Base-by-base conservation (phyloP, 2,888 invertebrate species). In the Agriopis aurantiaria region DNA sequence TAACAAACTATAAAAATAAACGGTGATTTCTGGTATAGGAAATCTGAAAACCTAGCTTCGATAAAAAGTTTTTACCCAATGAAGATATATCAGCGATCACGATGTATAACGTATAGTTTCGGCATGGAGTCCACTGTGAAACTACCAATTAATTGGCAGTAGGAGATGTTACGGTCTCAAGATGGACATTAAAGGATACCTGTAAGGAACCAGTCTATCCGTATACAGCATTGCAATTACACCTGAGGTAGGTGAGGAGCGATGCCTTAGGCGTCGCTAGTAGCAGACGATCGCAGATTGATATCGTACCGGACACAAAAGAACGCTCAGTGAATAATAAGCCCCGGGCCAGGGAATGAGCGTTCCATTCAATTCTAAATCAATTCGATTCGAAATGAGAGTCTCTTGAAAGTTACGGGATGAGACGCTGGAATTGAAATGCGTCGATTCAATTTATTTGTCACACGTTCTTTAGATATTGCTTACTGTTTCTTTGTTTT, bases 301-400 rank as follows among this genome's bases (percentile, higher is more conserved):
- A 91, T 92, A 91, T 91, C 89, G 88, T 81, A 80, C 82, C 81
- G 86, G 85, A 88, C 86, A 91, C 89, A 90, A 91, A 92, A 91
- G 89, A 88, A 90, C 89, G 87, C 81, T 85, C 82, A 84, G 84
- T 88, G 91, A 91, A 92, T 92, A 91, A 90, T 90, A 89, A 87
- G 84, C 81, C 81, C 74, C 68, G 78, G 81, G 86, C 86, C 76
- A 80, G 55, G 69, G 79, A 79, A 78, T 33, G 58, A 68, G 82
- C 81, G 70, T 67, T 65, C 65, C 71, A 56, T 67, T 62, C 71
- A 75, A 73, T 71, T 69, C 67, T 64, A 66, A 77, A 74, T 75
- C 71, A 76, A 76, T 77, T 75, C 68, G 55, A 65, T 71, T 66
- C 63, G 67, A 74, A 68, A 73, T 70, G 69, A 68, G 69, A 69